These are phyloP conservation scores for Drosophila nebulosa DNA, from an alignment of 1,140 invertebrate genomes.

Conservation along the genomic window DNA sequence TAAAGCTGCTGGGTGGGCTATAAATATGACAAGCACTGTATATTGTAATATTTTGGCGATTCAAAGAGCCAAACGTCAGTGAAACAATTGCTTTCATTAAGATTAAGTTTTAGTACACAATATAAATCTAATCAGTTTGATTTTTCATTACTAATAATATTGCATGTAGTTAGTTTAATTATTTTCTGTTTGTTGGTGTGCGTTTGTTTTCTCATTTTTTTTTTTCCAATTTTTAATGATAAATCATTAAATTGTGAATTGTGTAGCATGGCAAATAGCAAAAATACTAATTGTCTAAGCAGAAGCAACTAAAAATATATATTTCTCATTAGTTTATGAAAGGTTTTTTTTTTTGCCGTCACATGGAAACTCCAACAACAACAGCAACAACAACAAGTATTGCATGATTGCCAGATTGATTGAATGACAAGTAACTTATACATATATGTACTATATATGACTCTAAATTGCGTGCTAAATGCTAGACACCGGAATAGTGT, in stretches of 20 bases:
- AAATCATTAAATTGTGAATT: background rate
- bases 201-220: too few species aligned
- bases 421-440: slow-evolving; percentile 57
- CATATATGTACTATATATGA: background rate
- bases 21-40: too few species aligned
- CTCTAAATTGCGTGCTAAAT: slow-evolving; percentile 71
- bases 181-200: too few species aligned
- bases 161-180: background rate
- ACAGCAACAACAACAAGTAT: slow-evolving; percentile 11
- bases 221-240: background rate
- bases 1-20: too few species aligned
- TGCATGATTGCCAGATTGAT: slow-evolving; percentile 68
- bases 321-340: slow-evolving; percentile 1
- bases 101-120: too few species aligned
- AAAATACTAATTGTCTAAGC: background rate
- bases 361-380: slow-evolving; percentile 10
- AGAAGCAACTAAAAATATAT: background rate
- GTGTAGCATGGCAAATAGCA: background rate
- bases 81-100: too few species aligned
- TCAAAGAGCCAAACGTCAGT: too few species aligned
- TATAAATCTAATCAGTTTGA: background rate
- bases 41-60: too few species aligned
- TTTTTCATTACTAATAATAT: background rate
- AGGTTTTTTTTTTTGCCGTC: slow-evolving; percentile 35
- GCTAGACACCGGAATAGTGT: slow-evolving; percentile 39